These are phyloP conservation scores for Sussaba pulchella DNA, from an alignment of 2,888 invertebrate genomes.

Conservation along the genomic window DNA sequence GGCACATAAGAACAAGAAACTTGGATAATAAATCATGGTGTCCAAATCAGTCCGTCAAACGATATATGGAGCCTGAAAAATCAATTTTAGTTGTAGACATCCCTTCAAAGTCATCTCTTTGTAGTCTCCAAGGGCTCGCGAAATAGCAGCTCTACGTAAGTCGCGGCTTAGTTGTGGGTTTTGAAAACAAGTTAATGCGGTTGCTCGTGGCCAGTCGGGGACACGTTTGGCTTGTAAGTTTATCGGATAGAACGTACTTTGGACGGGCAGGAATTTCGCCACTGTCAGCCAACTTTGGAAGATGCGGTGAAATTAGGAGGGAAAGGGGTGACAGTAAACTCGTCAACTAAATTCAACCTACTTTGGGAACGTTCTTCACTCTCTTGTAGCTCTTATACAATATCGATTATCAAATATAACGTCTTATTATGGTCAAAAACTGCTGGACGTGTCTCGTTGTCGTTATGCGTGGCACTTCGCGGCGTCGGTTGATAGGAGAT, in stretches of 20 bases:
- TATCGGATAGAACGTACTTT: slow-evolving; percentile 15
- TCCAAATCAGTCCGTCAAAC: too few species aligned
- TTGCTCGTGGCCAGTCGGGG: slow-evolving; percentile 20
- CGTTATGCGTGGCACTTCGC: too few species aligned
- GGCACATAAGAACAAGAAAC: too few species aligned
- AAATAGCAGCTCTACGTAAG: slow-evolving; percentile 8
- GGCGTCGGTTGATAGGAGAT: too few species aligned
- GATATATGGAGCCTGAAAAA: too few species aligned
- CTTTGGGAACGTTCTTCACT: neutral
- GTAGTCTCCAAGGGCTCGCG: neutral
- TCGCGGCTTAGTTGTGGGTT: neutral
- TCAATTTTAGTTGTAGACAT: too few species aligned
- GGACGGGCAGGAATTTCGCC: slow-evolving; percentile 16
- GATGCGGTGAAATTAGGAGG: neutral
- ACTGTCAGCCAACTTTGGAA: slow-evolving; percentile 3
- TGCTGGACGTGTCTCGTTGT: neutral
- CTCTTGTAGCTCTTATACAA: neutral
- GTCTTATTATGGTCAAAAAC: neutral
- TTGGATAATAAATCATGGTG: too few species aligned
- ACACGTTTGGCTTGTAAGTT: slow-evolving; percentile 15
- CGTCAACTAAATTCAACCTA: neutral
- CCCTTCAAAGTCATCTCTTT: neutral
- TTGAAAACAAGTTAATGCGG: slow-evolving; percentile 5
- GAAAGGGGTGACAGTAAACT: neutral
- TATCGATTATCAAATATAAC: slow-evolving; percentile 9